Percentiles rank a stretch among this genome's conserved stretches.
Evolutionary conservation across 2,797 vertebrate genomes (phyloP).

Genomic region (Chloroceryle inda): DNA sequence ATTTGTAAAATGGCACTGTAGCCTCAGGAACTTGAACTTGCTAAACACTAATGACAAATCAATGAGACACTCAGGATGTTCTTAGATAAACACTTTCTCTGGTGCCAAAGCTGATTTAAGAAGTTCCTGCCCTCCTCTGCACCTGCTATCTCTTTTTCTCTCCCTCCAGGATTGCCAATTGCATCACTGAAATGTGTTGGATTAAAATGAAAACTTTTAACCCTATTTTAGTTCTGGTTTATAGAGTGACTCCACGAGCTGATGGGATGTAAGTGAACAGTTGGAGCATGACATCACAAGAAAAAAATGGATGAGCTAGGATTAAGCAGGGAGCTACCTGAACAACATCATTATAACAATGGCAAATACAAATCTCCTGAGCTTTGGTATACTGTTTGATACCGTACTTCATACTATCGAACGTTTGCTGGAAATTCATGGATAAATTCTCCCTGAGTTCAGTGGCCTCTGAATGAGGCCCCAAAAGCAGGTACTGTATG

Average conservation of each 20-base stretch:
- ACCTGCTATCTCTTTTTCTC: slow-evolving; percentile 25
- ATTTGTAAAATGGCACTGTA: slow-evolving; percentile 51
- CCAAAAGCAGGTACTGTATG: not conserved
- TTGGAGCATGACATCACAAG: not conserved
- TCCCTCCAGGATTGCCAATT: not conserved
- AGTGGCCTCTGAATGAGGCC: not conserved
- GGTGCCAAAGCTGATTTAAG: slow-evolving; percentile 40
- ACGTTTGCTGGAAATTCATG: not conserved
- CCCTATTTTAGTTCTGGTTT: not conserved
- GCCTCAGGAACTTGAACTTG: slow-evolving; percentile 40
- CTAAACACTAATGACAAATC: slow-evolving; percentile 12
- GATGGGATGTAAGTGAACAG: not conserved
- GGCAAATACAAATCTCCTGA: not conserved
- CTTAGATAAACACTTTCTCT: slow-evolving; percentile 10
- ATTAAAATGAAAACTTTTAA: slow-evolving; percentile 33
- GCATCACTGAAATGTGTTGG: not conserved
- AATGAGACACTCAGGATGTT: slow-evolving; percentile 35
- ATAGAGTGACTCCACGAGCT: not conserved
- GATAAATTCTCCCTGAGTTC: not conserved
- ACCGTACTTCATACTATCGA: not conserved
- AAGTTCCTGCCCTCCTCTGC: slow-evolving; percentile 29
- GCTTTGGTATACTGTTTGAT: not conserved
- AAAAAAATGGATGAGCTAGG: not conserved
- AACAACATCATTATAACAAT: not conserved
- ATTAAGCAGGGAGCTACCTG: not conserved